Percentiles rank a stretch among this genome's conserved stretches.
phyloP scores from a whole-genome alignment of 30 jellyfish, hydroid and myxozoan genomes.

The Hydractinia symbiolongicarpus region DNA sequence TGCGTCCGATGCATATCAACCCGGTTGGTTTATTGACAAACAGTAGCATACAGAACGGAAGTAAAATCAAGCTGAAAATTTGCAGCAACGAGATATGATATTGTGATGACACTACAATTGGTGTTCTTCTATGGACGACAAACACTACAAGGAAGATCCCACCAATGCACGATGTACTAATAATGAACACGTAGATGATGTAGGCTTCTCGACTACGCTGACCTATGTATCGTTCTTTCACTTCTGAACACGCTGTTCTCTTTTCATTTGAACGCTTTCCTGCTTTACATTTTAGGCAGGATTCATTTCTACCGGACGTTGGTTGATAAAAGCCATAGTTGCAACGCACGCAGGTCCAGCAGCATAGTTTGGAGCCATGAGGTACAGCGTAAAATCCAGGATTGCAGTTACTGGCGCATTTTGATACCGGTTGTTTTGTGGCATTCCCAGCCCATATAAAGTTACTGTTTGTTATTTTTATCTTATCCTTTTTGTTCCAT shows the following conservation, averaged over 20 bases:
- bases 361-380: conserved; percentile 9
- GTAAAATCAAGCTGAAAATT: not conserved
- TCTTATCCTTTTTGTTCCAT: conserved; percentile 3
- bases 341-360: conserved; percentile 36
- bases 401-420: not conserved
- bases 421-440: not conserved
- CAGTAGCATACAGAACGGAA: not conserved
- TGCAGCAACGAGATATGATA: conserved; percentile 19
- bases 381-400: conserved; percentile 13
- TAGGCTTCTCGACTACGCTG: not conserved
- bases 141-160: not conserved
- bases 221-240: not conserved
- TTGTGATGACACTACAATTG: conserved; percentile 19
- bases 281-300: conserved; percentile 1
- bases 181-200: not conserved
- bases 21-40: not conserved
- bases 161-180: not conserved
- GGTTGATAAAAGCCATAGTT: conserved; percentile 11
- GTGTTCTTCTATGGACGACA: conserved; percentile 4
- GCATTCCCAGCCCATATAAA: conserved; percentile 2
- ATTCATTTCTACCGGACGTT: not conserved
- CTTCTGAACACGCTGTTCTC: not conserved
- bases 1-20: not conserved
- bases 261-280: not conserved
- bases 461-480: not conserved